These are phyloP conservation scores for Stercorarius parasiticus DNA, from an alignment of 2,113 vertebrate genomes.

Conservation along the genomic window DNA sequence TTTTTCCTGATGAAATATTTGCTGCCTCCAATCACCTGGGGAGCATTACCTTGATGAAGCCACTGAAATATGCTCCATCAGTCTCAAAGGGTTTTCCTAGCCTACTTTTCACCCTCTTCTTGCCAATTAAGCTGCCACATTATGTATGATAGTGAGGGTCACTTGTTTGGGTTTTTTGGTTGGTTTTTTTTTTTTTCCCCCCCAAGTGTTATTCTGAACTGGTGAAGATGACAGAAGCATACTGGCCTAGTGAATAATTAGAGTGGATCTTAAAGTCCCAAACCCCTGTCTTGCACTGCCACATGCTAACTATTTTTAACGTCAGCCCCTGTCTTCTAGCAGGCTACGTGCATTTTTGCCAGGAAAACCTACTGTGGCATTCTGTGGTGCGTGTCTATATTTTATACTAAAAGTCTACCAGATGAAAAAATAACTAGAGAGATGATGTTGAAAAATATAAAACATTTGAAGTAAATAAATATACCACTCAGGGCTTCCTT, in stretches of 20 bases:
- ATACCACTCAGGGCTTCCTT: background rate
- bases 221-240: conserved; percentile 87
- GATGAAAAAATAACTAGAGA: background rate
- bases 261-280: conserved; percentile 86
- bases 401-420: background rate
- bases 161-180: conserved; percentile 79
- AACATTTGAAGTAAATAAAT: background rate
- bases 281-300: conserved; percentile 83
- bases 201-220: conserved; percentile 76
- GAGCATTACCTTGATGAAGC: conserved; percentile 90
- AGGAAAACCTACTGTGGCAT: background rate
- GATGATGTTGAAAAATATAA: background rate
- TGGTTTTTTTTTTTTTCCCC: conserved; percentile 69
- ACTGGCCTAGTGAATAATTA: conserved; percentile 90
- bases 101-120: conserved; percentile 86
- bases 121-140: conserved; percentile 96
- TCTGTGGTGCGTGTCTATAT: background rate
- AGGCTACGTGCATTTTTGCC: conserved; percentile 12
- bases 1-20: conserved; percentile 87
- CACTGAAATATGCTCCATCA: conserved; percentile 90
- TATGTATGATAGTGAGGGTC: conserved; percentile 92
- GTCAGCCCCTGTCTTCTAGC: conserved; percentile 54
- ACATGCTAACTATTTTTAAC: conserved; percentile 83
- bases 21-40: conserved; percentile 89
- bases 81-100: conserved; percentile 86